Base-by-base conservation (phyloP, 2,797 vertebrate species). In the Onychomys torridus region DNA sequence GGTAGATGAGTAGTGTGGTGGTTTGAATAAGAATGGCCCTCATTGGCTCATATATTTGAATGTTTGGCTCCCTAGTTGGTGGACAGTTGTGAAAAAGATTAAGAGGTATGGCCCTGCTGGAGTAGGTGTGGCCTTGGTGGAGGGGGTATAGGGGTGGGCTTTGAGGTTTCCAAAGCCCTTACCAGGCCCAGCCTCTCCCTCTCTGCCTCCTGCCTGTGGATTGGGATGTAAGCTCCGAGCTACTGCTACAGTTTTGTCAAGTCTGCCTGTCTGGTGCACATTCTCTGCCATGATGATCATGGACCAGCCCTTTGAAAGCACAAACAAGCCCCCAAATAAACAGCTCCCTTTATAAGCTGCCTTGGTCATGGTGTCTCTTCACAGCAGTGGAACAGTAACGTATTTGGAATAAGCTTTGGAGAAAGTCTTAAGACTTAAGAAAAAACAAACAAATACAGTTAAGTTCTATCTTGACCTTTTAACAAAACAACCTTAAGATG, bases 361-460 rank as follows among this genome's bases (percentile, higher is more conserved):
- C 46, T 52, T 69, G 32, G 32, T 25, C 43, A 27, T 17, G 32
- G 63, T 52, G 63, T 69, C n/a, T 69, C 46, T n/a, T 69, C 32
- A 52, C 4, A 69, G 21, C 21, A 5, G 25, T n/a, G 14, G 17
- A 65, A 34, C 11, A 49, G 21, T 43, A n/a, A 85, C 29, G 4
- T 69, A 5, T 43, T 91, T 55, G 49, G 57, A 90, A 93, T 61
- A 84, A 59, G 37, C 46, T 67, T 84, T 32, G 34, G 65, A 91
- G 63, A 52, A 84, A 90, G 43, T 88, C 65, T 90, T 61, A 19
- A n/a, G 73, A n/a, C n/a, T n/a, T n/a, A 63, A n/a, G 79, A 90
- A 95, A 93, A 95, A 94, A 34, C 16, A 94, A 86, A 77, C 63
- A 94, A 86, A 77, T 57, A 89, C 71, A 63, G n/a, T 43, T 61